A percentile compares a stretch with the other conserved stretches of the same genome.
Evolutionary conservation across 1,140 invertebrate species (phyloP).

Genomic region (Drosophila kurseongensis): DNA sequence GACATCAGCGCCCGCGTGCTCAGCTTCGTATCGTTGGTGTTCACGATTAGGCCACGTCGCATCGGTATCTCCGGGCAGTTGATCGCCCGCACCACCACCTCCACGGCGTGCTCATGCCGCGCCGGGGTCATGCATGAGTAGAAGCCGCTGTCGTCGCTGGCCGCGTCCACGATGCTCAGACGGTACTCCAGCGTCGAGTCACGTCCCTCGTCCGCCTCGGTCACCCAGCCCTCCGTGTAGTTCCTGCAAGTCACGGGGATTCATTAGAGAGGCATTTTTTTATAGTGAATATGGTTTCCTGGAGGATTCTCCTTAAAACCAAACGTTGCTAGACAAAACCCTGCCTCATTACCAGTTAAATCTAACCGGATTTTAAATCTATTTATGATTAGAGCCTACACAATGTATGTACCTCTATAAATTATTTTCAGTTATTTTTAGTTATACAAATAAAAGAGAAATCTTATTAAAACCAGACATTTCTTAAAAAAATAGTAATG

Average conservation of each 20-base stretch:
- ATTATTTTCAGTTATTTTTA: too few relatives aligned
- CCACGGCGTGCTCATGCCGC: constrained; percentile 91
- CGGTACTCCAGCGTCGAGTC: constrained; percentile 93
- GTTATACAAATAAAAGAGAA: too few relatives aligned
- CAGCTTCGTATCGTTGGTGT: constrained; percentile 89
- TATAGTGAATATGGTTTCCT: too few relatives aligned
- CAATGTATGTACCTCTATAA: too few relatives aligned
- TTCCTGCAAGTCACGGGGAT: constrained; percentile 85
- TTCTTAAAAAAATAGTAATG: too few relatives aligned
- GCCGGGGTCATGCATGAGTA: constrained; percentile 93
- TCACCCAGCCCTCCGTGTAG: constrained; percentile 93
- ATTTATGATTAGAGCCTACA: too few relatives aligned
- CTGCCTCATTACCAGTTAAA: too few relatives aligned
- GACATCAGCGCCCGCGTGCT: constrained; percentile 90
- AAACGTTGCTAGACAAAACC: too few relatives aligned
- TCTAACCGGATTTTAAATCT: too few relatives aligned
- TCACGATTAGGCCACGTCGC: constrained; percentile 89
- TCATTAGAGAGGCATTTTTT: neutral
- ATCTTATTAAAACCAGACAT: too few relatives aligned
- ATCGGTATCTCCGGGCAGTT: constrained; percentile 90
- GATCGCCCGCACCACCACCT: constrained; percentile 92
- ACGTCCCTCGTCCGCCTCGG: constrained; percentile 90
- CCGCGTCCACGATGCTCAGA: constrained; percentile 91
- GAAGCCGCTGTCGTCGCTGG: constrained; percentile 91
- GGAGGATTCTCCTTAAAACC: neutral